Base-by-base conservation (phyloP, 2,888 invertebrate species). In the Mechanitis messenoides region DNA sequence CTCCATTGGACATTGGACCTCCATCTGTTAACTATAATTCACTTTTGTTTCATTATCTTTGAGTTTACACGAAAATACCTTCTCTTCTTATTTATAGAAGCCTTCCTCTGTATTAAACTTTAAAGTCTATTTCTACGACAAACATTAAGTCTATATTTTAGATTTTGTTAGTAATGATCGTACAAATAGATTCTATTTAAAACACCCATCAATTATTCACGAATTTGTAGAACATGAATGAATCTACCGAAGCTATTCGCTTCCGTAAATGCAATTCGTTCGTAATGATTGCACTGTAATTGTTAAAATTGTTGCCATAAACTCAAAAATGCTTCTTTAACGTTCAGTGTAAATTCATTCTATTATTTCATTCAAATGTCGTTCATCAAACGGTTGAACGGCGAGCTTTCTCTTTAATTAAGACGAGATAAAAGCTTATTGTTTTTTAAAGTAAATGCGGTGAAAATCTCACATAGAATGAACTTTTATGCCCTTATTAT, bases 351-450 rank as follows among this genome's bases (percentile, higher is more conserved):
- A 28, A 31, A 50, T 31, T 50, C 50, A 31, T 31, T 50, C 50
- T 50, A 50, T 50, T 50, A 31, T 50, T 9, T 11, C 31, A 50
- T 50, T 31, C 50, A 31, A 50, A 31, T 31, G 31, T 28, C 50
- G 28, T 50, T 50, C 28, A 50, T 50, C 31, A 50, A 42, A 50
- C 50, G 50, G 31, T 50, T 31, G 42, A 42, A 42, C 42, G 42
- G 7, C 42, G 42, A 42, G 50, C 31, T 50, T 50, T 9, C 50
- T 50, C 50, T 50, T 50, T 50, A 28, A 50, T 50, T 50, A 50
- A 50, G 50, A 50, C 31, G 31, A 50, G 50, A 50, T 50, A 50
- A 50, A 50, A 31, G 50, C 31, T 50, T 50, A 31, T 50, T 28
- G 28, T 50, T 50, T 31, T 9, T 9, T 31, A 31, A 50, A 9